phyloP scores from a whole-genome alignment of 2,113 vertebrate genomes.

The Solenodon paradoxus region DNA sequence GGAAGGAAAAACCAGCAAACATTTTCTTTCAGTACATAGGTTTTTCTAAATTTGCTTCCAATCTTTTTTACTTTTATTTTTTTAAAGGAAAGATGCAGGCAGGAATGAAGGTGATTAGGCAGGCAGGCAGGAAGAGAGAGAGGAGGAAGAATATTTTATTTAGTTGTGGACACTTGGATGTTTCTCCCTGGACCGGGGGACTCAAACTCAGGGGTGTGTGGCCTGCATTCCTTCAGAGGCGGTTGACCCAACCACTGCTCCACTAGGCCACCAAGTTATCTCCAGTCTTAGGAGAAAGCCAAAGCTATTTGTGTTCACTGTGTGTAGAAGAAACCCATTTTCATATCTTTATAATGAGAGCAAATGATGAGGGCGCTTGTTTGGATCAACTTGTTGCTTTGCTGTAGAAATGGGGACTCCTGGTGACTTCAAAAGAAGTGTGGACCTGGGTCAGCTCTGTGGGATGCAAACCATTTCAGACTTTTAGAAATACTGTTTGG shows the following conservation, averaged over 20 bases:
- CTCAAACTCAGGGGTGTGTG: no score
- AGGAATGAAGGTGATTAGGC: no score
- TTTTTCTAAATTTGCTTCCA: no score
- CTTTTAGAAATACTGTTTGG: constrained; percentile 1
- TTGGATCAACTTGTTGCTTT: background rate
- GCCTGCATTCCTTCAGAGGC: no score
- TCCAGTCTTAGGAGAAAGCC: background rate
- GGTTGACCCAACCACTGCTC: no score
- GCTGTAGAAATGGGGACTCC: background rate
- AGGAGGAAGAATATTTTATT: no score
- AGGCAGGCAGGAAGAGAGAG: no score
- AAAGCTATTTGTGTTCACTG: background rate
- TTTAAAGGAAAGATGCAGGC: no score
- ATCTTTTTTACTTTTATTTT: no score
- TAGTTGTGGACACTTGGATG: no score
- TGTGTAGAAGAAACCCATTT: background rate
- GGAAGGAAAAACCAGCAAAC: background rate
- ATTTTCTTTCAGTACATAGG: background rate
- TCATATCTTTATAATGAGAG: background rate
- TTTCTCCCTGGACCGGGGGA: no score
- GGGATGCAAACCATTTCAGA: constrained; percentile 29
- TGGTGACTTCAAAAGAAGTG: constrained; percentile 6
- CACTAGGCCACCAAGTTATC: background rate
- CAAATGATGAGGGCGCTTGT: background rate
- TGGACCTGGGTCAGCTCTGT: constrained; percentile 3